Conservation (phyloP, 2,797 vertebrate species). For the Poecilia velifera region DNA sequence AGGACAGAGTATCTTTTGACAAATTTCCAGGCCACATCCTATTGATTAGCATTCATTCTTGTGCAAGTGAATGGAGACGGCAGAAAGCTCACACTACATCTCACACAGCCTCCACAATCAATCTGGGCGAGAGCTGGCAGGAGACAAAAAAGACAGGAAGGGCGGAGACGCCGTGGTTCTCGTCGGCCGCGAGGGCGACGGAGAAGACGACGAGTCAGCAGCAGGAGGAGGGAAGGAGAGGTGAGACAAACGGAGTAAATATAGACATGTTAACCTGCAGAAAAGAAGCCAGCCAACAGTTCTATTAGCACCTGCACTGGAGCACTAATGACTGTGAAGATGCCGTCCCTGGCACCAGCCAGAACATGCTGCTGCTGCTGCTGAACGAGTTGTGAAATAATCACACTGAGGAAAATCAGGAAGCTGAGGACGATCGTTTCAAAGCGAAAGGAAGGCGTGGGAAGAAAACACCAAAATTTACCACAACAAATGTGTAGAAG, state of each 20-base stretch:
- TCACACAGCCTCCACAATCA: slow-evolving; percentile 45
- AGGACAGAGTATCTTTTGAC: slow-evolving; percentile 55
- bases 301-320: slow-evolving; percentile 51
- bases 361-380: slow-evolving; percentile 13
- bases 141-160: slow-evolving; percentile 20
- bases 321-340: slow-evolving; percentile 52
- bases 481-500: not conserved
- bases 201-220: not conserved
- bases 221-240: not conserved
- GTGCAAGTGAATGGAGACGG: slow-evolving; percentile 59
- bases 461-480: not conserved
- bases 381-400: slow-evolving; percentile 21
- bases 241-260: slow-evolving; percentile 21
- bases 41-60: slow-evolving; percentile 78
- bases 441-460: slow-evolving; percentile 4
- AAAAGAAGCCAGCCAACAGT: slow-evolving; percentile 29
- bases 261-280: slow-evolving; percentile 32
- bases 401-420: slow-evolving; percentile 9
- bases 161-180: slow-evolving; percentile 19
- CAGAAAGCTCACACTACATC: slow-evolving; percentile 46
- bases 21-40: slow-evolving; percentile 47
- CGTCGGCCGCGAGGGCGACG: slow-evolving; percentile 21
- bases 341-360: slow-evolving; percentile 45
- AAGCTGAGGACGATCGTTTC: slow-evolving; percentile 15
- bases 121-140: slow-evolving; percentile 40